Evolutionary conservation across 2,797 vertebrate genomes (phyloP).

Genomic region (Phrynocephalus vlangalii): DNA sequence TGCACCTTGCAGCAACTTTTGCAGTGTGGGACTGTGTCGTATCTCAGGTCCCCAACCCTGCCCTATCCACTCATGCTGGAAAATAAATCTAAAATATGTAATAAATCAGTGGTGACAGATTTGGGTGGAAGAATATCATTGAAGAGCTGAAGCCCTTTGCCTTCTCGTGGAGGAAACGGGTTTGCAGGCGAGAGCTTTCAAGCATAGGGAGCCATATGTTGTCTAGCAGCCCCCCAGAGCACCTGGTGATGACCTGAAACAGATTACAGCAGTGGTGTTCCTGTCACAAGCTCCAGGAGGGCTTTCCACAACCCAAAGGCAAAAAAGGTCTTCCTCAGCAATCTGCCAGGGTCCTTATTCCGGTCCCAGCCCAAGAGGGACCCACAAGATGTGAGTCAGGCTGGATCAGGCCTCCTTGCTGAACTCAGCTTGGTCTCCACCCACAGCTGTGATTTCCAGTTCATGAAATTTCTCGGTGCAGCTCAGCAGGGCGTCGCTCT

Average conservation of each 20-base stretch:
- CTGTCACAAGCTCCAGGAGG: neutral
- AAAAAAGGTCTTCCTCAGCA: neutral
- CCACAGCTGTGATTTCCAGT: slow-evolving; percentile 36
- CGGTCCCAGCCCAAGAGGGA: slow-evolving; percentile 43
- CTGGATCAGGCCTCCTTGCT: slow-evolving; percentile 29
- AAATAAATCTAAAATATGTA: neutral
- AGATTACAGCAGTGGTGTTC: neutral
- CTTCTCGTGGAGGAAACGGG: neutral
- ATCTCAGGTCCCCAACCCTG: too few relatives aligned
- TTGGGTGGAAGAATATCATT: neutral
- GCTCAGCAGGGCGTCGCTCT: slow-evolving; percentile 34
- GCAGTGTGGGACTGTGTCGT: too few relatives aligned
- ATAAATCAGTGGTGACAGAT: neutral
- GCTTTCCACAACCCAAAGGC: neutral
- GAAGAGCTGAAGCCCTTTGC: neutral
- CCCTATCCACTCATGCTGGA: neutral
- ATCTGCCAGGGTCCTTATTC: slow-evolving; percentile 22
- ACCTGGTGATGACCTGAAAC: neutral
- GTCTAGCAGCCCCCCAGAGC: neutral
- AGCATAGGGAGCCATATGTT: neutral
- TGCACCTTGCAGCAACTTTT: too few relatives aligned
- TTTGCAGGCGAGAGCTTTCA: neutral
- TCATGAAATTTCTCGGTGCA: slow-evolving; percentile 8
- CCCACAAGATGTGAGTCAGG: slow-evolving; percentile 40
- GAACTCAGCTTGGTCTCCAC: slow-evolving; percentile 46